Conservation (phyloP, 2,113 vertebrate species). For the Chunga burmeisteri region DNA sequence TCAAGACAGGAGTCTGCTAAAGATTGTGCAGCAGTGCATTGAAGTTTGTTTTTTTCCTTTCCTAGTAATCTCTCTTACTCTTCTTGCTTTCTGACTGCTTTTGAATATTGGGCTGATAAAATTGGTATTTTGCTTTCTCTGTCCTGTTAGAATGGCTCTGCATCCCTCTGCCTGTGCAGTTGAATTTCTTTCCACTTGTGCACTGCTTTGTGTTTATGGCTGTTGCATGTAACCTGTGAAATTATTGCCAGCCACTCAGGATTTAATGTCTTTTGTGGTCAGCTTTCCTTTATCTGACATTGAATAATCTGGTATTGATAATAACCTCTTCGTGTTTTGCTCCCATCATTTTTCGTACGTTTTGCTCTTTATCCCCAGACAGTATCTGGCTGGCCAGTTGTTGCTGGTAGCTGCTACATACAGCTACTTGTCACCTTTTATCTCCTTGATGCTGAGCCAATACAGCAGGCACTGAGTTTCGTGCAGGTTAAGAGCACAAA, state of each 20-base stretch:
- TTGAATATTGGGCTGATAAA: background rate
- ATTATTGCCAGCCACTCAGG: background rate
- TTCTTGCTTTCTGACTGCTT: background rate
- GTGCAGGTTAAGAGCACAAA: background rate
- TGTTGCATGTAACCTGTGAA: background rate
- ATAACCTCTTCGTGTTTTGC: background rate
- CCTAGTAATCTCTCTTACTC: background rate
- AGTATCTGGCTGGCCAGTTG: background rate
- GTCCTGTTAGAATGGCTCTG: background rate
- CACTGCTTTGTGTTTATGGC: background rate
- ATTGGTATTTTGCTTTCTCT: background rate
- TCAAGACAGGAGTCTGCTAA: background rate
- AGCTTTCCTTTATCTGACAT: background rate
- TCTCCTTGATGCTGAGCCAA: background rate
- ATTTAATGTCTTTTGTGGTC: background rate
- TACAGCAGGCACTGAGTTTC: background rate
- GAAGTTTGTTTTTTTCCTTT: background rate
- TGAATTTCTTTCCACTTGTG: background rate
- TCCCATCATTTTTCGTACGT: fast-evolving
- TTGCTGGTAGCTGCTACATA: background rate
- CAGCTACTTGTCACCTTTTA: background rate
- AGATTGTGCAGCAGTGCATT: background rate
- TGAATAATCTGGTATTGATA: background rate
- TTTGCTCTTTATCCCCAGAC: background rate
- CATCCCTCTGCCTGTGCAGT: background rate